Evolutionary conservation across 2,113 vertebrate species (phyloP).

Genomic region (Dicentrarchus labrax): DNA sequence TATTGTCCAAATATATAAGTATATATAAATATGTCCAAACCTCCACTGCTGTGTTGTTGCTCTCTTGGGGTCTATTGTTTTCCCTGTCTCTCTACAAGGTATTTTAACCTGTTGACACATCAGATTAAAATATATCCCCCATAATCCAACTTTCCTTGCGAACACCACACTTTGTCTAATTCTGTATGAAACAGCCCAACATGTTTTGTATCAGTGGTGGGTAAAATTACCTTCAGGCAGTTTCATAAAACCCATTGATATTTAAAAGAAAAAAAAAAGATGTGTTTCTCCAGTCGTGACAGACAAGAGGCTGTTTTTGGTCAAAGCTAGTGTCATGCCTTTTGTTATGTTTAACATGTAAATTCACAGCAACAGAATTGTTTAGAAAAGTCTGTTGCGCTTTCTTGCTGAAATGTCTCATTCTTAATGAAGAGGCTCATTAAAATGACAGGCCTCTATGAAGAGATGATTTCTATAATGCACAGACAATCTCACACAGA

Average conservation of each 20-base stretch:
- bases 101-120: constrained; percentile 70
- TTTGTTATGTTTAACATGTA: constrained; percentile 13
- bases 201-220: constrained; percentile 67
- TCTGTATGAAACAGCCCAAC: constrained; percentile 55
- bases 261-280: constrained; percentile 26
- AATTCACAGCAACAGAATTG: neutral
- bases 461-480: neutral
- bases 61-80: constrained; percentile 48
- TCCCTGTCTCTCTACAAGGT: constrained; percentile 50
- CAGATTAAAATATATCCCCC: constrained; percentile 70
- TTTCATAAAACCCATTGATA: constrained; percentile 48
- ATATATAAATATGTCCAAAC: constrained; percentile 48
- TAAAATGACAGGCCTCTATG: neutral
- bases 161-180: constrained; percentile 64
- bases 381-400: neutral
- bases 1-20: constrained; percentile 38
- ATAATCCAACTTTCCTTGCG: constrained; percentile 71
- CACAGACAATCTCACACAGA: neutral
- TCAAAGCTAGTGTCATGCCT: constrained; percentile 5
- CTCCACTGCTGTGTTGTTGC: constrained; percentile 12
- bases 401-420: neutral
- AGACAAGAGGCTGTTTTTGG: constrained; percentile 25
- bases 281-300: constrained; percentile 28
- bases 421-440: neutral
- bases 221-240: constrained; percentile 58